These are phyloP conservation scores for Spatula clypeata DNA, from an alignment of 2,797 vertebrate genomes.

Conservation along the genomic window DNA sequence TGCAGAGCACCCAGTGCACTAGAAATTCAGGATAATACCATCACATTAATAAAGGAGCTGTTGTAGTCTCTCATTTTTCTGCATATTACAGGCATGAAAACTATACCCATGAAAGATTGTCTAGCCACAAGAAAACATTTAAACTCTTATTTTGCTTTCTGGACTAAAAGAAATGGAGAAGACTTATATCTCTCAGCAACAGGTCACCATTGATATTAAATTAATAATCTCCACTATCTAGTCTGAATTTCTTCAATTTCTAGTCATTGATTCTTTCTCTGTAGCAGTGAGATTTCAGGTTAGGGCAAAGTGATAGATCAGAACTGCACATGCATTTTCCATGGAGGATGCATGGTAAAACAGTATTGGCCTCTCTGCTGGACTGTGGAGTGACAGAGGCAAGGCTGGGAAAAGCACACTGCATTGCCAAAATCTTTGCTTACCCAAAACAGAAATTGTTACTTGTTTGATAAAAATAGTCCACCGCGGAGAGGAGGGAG, in stretches of 20 bases:
- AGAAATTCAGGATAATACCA: background rate
- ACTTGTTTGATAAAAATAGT: conserved; percentile 48
- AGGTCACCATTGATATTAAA: background rate
- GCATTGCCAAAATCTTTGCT: background rate
- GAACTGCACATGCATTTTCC: background rate
- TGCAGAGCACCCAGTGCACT: background rate
- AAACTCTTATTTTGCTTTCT: background rate
- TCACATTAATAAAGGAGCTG: background rate
- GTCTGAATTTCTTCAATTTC: background rate
- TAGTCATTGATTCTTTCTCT: background rate
- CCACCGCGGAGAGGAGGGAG: fast-evolving
- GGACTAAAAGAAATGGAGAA: background rate
- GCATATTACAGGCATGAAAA: background rate
- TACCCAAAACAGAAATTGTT: conserved; percentile 23
- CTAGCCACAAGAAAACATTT: background rate
- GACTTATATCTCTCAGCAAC: background rate
- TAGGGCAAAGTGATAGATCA: background rate
- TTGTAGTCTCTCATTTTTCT: background rate
- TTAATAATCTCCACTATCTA: background rate
- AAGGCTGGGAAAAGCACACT: background rate
- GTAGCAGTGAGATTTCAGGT: background rate
- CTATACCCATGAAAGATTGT: fast-evolving
- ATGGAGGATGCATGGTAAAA: background rate
- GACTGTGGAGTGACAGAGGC: background rate
- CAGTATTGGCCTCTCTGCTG: background rate